Evolutionary conservation across 2,797 vertebrate genomes (phyloP).

Genomic region (Siniperca scherzeri): DNA sequence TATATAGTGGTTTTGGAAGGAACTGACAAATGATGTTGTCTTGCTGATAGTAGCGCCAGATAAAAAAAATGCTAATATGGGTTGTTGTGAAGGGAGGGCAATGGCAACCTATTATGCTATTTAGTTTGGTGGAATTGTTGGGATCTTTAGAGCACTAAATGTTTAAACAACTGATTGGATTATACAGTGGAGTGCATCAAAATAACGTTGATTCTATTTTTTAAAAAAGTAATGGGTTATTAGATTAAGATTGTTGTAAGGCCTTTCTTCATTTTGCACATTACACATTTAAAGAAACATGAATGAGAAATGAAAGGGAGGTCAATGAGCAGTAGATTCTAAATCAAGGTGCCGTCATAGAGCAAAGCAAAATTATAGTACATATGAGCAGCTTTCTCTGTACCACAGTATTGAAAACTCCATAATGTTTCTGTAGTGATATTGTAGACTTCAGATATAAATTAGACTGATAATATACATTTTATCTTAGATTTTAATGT

Average conservation of each 20-base stretch:
- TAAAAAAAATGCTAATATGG: not conserved
- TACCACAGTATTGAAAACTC: too few species aligned
- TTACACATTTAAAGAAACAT: not conserved
- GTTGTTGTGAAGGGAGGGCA: not conserved
- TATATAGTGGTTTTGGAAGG: not conserved
- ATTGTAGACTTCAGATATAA: not conserved
- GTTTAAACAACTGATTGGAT: not conserved
- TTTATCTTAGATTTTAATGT: not conserved
- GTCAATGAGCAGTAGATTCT: not conserved
- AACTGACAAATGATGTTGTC: not conserved
- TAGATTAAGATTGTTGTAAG: not conserved
- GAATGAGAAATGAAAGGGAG: not conserved
- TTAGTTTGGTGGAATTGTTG: not conserved
- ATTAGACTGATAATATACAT: not conserved
- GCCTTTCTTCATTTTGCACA: not conserved
- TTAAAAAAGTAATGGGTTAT: too few species aligned
- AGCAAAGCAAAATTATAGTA: not conserved
- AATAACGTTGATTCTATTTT: too few species aligned
- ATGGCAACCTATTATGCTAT: not conserved
- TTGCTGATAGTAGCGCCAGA: not conserved
- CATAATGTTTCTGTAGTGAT: too few species aligned
- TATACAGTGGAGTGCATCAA: not conserved
- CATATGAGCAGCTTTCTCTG: not conserved
- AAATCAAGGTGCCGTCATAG: not conserved
- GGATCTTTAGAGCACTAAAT: not conserved